Evolutionary conservation across 2,113 vertebrate species (phyloP).

Genomic region (Archilochus colubris): DNA sequence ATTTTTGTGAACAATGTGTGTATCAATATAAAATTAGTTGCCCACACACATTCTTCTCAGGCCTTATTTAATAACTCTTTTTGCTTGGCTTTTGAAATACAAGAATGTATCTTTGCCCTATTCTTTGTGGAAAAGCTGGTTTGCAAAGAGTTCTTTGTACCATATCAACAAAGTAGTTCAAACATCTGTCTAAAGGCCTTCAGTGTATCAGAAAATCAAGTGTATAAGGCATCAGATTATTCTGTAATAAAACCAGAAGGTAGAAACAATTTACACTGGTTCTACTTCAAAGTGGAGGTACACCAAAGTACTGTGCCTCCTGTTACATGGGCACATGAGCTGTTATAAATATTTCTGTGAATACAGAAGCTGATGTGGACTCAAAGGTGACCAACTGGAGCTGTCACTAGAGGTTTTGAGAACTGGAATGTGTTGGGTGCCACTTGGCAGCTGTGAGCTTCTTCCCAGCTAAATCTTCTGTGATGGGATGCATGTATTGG

Average conservation of each 20-base stretch:
- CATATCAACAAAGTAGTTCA: background rate
- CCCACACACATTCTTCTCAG: background rate
- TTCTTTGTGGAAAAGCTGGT: background rate
- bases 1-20: slow-evolving; percentile 9
- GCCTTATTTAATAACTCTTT: slow-evolving; percentile 11
- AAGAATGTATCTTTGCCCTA: background rate
- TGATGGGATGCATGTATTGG: background rate
- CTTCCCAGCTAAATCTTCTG: background rate
- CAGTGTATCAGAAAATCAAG: background rate
- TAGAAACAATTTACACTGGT: background rate
- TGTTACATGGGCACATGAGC: background rate
- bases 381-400: background rate
- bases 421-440: background rate
- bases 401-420: background rate
- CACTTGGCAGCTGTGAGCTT: background rate
- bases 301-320: background rate
- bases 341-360: background rate
- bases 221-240: background rate
- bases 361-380: background rate
- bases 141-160: background rate
- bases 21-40: slow-evolving; percentile 23
- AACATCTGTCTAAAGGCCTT: background rate
- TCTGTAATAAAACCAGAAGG: background rate
- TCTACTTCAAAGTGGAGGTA: background rate
- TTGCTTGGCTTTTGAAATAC: background rate